phyloP scores from a whole-genome alignment of 1,140 invertebrate species.

The Scaptomyza graminum region DNA sequence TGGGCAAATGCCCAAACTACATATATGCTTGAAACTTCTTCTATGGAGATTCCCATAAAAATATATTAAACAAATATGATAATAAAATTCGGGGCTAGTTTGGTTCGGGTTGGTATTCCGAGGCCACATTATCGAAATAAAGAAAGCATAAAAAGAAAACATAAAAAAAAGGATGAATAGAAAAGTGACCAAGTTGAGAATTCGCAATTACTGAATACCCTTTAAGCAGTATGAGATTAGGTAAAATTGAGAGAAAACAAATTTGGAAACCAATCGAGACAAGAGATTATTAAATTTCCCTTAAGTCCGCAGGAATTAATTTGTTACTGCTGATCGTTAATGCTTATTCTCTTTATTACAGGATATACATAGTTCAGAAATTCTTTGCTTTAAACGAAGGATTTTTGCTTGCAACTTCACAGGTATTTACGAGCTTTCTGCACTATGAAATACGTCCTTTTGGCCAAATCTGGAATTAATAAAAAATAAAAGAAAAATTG shows the following conservation, averaged over 20 bases:
- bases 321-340: neutral
- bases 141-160: constrained; percentile 45
- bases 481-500: constrained; percentile 33
- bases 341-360: neutral
- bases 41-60: constrained; percentile 67
- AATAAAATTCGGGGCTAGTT: constrained; percentile 53
- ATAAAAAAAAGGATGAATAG: constrained; percentile 45
- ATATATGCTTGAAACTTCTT: constrained; percentile 16
- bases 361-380: constrained; percentile 52
- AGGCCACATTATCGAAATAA: constrained; percentile 45
- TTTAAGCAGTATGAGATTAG: neutral
- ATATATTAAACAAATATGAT: constrained; percentile 82
- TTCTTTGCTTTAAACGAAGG: constrained; percentile 41
- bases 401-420: constrained; percentile 45
- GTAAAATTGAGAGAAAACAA: neutral
- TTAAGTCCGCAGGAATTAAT: no score
- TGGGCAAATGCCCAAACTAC: constrained; percentile 24
- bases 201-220: neutral
- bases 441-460: constrained; percentile 57
- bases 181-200: constrained; percentile 10
- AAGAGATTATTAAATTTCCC: no score
- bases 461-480: constrained; percentile 31
- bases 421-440: constrained; percentile 70
- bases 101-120: constrained; percentile 11
- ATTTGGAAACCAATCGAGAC: no score